phyloP scores from a whole-genome alignment of 2,888 invertebrate species.

The Brenthis daphne region DNA sequence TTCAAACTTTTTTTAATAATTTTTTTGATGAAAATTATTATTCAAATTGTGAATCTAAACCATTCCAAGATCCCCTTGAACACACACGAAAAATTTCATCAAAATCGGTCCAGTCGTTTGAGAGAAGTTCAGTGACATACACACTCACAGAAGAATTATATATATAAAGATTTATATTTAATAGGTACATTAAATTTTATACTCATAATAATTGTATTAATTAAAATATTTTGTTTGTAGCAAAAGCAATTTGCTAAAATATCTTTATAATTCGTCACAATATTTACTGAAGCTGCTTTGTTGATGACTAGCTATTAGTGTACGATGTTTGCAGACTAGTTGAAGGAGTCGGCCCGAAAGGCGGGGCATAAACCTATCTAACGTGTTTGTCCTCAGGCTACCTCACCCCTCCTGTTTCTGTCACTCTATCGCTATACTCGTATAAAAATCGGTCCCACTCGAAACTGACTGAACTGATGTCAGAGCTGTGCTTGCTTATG shows the following conservation, averaged over 20 bases:
- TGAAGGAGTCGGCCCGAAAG: conserved; percentile 32
- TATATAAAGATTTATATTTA: no score
- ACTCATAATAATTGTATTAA: not conserved
- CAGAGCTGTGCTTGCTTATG: conserved; percentile 58
- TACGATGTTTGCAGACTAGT: conserved; percentile 50
- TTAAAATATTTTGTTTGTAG: conserved; percentile 23
- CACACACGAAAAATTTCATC: no score
- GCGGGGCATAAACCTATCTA: conserved; percentile 20
- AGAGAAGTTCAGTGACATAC: no score
- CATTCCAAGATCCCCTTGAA: no score
- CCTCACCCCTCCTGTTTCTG: conserved; percentile 17
- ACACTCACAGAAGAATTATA: no score
- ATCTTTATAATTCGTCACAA: conserved; percentile 51
- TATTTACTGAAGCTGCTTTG: conserved; percentile 55
- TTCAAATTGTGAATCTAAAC: no score
- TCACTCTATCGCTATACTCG: conserved; percentile 45
- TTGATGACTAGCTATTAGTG: conserved; percentile 55
- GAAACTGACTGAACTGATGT: conserved; percentile 47
- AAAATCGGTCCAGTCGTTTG: no score
- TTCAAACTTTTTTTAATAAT: no score
- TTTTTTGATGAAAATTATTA: no score
- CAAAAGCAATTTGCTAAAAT: conserved; percentile 39
- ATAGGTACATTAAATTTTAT: not conserved
- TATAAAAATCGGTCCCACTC: conserved; percentile 62
- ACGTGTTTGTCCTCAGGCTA: conserved; percentile 25